These are phyloP conservation scores for Sebastes hubbsi DNA, from an alignment of 2,797 vertebrate species.

Conservation along the genomic window DNA sequence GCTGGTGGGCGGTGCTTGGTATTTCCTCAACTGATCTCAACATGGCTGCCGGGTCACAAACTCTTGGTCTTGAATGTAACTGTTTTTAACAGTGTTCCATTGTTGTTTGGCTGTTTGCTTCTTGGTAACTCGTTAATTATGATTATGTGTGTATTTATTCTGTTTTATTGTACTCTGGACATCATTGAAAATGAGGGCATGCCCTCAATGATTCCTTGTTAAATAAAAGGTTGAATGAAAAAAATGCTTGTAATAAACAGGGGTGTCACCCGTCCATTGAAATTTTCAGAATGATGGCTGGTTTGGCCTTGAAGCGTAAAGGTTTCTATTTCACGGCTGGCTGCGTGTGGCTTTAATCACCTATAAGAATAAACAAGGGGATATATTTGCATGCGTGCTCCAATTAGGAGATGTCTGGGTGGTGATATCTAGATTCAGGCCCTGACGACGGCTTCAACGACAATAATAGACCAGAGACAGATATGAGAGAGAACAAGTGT, in stretches of 20 bases:
- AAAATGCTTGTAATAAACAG: neutral
- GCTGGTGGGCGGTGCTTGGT: no score
- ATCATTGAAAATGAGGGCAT: no score
- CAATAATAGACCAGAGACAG: slow-evolving; percentile 41
- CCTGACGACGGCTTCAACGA: neutral
- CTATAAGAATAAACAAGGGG: slow-evolving; percentile 52
- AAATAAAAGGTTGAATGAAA: no score
- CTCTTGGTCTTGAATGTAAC: no score
- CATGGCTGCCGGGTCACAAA: no score
- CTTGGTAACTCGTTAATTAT: no score
- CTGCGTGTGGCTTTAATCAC: slow-evolving; percentile 41
- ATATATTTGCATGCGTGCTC: slow-evolving; percentile 32
- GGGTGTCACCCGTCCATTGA: neutral
- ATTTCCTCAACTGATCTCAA: no score
- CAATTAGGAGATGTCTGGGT: slow-evolving; percentile 52
- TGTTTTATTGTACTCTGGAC: no score
- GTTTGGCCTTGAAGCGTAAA: slow-evolving; percentile 25
- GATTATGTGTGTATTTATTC: no score
- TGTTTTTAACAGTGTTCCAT: no score
- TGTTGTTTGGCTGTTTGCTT: no score
- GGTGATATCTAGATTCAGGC: slow-evolving; percentile 36
- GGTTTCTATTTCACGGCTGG: slow-evolving; percentile 55
- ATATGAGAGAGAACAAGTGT: slow-evolving; percentile 45
- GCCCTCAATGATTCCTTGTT: no score
- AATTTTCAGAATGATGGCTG: slow-evolving; percentile 11